Percentiles rank a stretch among this genome's conserved stretches.
Conservation (phyloP, 2,797 vertebrate genomes). For the Nothura maculosa region DNA sequence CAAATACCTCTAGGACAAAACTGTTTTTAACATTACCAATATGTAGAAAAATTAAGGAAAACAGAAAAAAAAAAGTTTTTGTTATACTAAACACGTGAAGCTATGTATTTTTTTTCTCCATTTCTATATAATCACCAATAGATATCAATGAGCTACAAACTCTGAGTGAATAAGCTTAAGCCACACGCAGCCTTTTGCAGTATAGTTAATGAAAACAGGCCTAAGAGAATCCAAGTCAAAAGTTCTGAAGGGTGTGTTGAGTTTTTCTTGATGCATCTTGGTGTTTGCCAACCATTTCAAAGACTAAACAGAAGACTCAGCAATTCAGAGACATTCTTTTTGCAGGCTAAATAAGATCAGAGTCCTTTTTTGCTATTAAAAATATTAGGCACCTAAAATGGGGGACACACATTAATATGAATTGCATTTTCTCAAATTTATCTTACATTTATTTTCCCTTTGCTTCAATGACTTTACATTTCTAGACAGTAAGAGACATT, state of each 20-base stretch:
- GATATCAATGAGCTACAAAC: background rate
- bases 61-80: background rate
- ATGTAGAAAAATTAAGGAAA: background rate
- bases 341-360: background rate
- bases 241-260: background rate
- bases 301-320: background rate
- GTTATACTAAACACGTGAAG: background rate
- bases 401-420: background rate
- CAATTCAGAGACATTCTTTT: background rate
- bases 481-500: background rate
- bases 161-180: background rate
- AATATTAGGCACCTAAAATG: background rate
- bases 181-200: background rate
- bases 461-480: background rate
- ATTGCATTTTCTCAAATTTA: background rate
- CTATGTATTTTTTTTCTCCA: background rate
- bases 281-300: background rate
- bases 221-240: background rate
- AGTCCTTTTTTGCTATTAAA: accelerated
- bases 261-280: background rate
- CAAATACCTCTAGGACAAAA: background rate
- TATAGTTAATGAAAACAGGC: background rate
- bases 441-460: background rate
- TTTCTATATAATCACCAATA: accelerated
- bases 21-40: background rate